phyloP scores from a whole-genome alignment of 2,113 vertebrate genomes.

The Sylvicapra grimmia region DNA sequence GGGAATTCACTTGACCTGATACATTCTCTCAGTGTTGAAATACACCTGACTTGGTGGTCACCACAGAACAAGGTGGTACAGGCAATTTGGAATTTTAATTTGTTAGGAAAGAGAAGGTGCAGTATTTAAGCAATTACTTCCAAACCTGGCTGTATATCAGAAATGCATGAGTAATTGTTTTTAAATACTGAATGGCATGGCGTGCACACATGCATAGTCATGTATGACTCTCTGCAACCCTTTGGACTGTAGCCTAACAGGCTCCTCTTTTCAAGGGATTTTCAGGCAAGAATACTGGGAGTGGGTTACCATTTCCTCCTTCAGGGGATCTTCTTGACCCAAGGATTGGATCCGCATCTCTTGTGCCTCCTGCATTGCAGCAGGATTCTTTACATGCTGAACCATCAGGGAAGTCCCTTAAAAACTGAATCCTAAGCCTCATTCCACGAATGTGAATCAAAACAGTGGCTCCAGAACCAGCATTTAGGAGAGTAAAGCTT shows the following conservation, averaged over 20 bases:
- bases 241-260: not conserved
- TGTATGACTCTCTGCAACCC: not conserved
- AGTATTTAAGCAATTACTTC: not conserved
- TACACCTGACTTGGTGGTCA: not conserved
- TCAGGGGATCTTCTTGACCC: not conserved
- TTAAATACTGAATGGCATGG: not conserved
- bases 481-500: not conserved
- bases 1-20: not conserved
- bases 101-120: not conserved
- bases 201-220: fast-evolving
- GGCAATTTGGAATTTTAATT: conserved; percentile 19
- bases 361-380: not conserved
- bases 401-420: not conserved
- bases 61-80: not conserved
- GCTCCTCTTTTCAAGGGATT: not conserved
- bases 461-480: not conserved
- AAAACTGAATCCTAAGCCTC: not conserved
- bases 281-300: not conserved
- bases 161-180: not conserved
- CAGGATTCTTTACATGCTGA: not conserved
- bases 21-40: not conserved
- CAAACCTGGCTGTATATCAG: not conserved
- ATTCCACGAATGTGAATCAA: not conserved
- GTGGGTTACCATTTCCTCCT: not conserved
- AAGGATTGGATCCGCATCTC: not conserved